Evolutionary conservation across 2,797 vertebrate species (phyloP), one percentile per base, ranked within the genome.

Genomic region (Chromis chromis): DNA sequence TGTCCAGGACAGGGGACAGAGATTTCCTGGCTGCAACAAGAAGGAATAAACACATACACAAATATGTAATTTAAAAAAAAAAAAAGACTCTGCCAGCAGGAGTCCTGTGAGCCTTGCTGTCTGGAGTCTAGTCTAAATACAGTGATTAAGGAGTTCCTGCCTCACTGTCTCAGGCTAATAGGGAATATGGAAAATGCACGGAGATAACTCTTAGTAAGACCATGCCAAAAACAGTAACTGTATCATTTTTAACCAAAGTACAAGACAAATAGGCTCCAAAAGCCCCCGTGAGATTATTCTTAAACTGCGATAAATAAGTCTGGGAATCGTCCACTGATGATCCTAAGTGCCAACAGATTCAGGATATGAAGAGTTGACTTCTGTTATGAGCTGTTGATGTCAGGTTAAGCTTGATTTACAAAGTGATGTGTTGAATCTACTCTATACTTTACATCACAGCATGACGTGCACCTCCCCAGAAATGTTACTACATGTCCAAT

Each of bases 21-120:
- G 90, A 95, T 60, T 98, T 98, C 92, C 97, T 97, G 78, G 86
- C 94, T 92, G 94, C 94, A 96, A 73, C 65, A 56, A 4, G 19
- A 25, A 70, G 5, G 21, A 27, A 33, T 14, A 63, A 1, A 40
- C 10, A 56, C 0, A 40, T 1, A 64, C 2, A 60, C 2, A 40
- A 33, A 69, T 4, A 10, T 44, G 12, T 49, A 1, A 54, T 31
- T 22, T 28, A 59, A 22, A 21, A 22, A 56, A 24, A 17, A 11
- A 22, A 14, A 48, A 7, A 14, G 40, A 57, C 49, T 33, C 68
- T 42, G 39, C 8, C 21, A 22, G 24, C 10, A 14, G 10, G 52
- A 49, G 46, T n/a, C 22, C 33, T 16, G 33, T 40, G n/a, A 59
- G 46, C 54, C 21, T 63, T 2, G 1, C 49, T 49, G 9, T 59